Conservation (phyloP, 2,888 invertebrate genomes). For the Dryomyza anilis region DNA sequence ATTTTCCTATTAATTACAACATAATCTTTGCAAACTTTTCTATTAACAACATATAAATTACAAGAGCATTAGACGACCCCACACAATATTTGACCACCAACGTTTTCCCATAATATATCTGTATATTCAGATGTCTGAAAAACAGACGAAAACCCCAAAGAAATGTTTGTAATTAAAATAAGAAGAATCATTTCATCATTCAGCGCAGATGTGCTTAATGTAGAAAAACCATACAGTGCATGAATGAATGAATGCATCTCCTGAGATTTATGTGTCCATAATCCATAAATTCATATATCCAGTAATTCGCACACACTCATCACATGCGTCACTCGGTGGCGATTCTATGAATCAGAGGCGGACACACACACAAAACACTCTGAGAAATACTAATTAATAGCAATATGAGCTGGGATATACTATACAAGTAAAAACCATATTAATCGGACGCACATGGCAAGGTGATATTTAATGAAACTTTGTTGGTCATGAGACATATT, state of each 20-base stretch:
- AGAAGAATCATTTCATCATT: constrained; percentile 10
- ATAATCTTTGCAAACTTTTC: background rate
- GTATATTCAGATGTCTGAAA: background rate
- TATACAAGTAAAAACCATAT: background rate
- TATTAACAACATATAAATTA: background rate
- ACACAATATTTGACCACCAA: too few relatives aligned
- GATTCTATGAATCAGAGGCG: too few relatives aligned
- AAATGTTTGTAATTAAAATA: constrained; percentile 22
- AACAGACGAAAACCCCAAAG: background rate
- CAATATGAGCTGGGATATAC: constrained; percentile 7
- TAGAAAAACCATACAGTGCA: too few relatives aligned
- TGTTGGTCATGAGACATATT: background rate
- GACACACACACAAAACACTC: constrained; percentile 41
- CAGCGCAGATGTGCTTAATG: too few relatives aligned
- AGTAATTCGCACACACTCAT: constrained; percentile 23
- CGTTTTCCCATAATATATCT: too few relatives aligned
- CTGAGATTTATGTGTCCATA: constrained; percentile 23
- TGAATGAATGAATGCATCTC: too few relatives aligned
- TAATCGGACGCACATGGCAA: background rate
- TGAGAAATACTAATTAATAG: constrained; percentile 58
- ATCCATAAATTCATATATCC: constrained; percentile 8
- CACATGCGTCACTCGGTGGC: constrained; percentile 47
- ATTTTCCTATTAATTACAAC: too few relatives aligned
- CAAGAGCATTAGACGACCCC: too few relatives aligned
- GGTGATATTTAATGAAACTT: constrained; percentile 5